phyloP scores from a whole-genome alignment of 2,113 vertebrate genomes.

The Pangasianodon hypophthalmus region DNA sequence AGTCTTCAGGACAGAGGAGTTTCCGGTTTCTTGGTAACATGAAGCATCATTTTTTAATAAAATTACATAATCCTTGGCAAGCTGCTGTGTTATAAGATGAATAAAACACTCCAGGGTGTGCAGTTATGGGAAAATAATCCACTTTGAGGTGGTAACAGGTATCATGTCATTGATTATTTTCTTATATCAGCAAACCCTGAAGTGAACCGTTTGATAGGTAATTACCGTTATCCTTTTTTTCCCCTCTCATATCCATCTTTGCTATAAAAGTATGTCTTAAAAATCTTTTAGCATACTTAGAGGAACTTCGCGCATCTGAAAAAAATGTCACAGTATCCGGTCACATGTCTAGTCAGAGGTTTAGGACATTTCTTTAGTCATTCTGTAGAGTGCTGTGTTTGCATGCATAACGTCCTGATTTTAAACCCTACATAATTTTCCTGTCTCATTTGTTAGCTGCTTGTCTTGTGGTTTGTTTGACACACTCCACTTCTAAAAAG shows the following conservation, averaged over 20 bases:
- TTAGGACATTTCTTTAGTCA: neutral
- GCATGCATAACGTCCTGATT: neutral
- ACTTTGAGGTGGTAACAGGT: neutral
- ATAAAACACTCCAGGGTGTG: neutral
- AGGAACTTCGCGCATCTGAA: neutral
- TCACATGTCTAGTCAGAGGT: conserved; percentile 24
- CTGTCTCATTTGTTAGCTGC: neutral
- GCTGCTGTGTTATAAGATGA: neutral
- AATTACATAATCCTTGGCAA: neutral
- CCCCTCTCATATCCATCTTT: neutral
- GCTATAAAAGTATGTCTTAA: neutral
- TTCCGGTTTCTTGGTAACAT: neutral
- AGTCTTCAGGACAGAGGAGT: neutral
- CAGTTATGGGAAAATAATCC: neutral
- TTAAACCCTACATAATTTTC: neutral
- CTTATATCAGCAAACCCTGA: neutral
- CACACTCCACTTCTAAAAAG: neutral
- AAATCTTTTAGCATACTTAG: neutral
- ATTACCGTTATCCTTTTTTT: neutral
- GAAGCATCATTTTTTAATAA: neutral
- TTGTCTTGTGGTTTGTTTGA: conserved; percentile 4
- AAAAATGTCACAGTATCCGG: neutral
- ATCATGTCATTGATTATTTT: neutral
- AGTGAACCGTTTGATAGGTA: neutral
- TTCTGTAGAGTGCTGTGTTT: neutral